Evolutionary conservation across 2,888 invertebrate species (phyloP).

Genomic region (Eilema griseolum): DNA sequence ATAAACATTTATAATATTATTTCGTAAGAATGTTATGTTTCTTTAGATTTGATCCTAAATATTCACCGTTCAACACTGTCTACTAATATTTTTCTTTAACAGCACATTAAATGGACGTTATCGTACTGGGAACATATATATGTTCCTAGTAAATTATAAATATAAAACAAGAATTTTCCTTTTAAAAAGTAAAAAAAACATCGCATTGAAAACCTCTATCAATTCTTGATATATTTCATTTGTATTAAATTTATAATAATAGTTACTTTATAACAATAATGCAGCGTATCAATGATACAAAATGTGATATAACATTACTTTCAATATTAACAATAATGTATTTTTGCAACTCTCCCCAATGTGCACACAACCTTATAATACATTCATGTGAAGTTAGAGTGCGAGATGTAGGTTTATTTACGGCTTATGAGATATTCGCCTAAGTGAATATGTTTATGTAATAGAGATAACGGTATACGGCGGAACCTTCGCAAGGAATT

Average conservation of each 20-base stretch:
- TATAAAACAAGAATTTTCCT: no score
- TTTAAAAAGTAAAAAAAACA: no score
- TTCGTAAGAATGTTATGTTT: no score
- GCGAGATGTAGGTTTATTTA: slow-evolving; percentile 13
- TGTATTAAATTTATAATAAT: neutral
- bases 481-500: neutral
- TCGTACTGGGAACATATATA: no score
- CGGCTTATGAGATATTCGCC: slow-evolving; percentile 8
- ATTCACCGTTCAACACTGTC: no score
- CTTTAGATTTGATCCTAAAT: no score
- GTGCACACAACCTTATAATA: slow-evolving; percentile 4
- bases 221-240: no score
- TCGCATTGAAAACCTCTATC: no score
- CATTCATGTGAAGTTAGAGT: slow-evolving; percentile 18
- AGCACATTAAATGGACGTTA: no score
- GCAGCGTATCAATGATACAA: neutral
- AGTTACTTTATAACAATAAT: neutral
- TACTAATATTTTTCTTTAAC: no score
- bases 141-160: no score
- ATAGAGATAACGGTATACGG: slow-evolving; percentile 2
- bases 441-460: slow-evolving; percentile 10
- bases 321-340: neutral
- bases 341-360: neutral
- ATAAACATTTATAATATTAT: no score
- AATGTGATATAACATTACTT: neutral